phyloP scores from a whole-genome alignment of 2,797 vertebrate species.

The Perodicticus potto region DNA sequence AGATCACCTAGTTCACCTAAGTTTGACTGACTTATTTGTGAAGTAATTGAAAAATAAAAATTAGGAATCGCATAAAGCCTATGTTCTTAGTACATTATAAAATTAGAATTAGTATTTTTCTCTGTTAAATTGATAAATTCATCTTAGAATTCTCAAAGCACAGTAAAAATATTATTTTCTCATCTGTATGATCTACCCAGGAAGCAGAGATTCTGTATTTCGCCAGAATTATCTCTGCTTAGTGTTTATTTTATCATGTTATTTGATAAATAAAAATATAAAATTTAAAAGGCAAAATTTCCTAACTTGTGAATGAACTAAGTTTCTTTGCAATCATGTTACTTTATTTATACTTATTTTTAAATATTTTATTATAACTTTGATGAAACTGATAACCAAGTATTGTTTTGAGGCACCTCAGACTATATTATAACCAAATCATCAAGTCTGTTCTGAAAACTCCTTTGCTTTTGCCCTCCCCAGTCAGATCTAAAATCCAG shows the following conservation, averaged over 20 bases:
- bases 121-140: neutral
- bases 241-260: neutral
- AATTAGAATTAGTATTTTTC: neutral
- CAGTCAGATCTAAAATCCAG: neutral
- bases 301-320: neutral
- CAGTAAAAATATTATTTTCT: neutral
- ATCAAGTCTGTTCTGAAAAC: neutral
- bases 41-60: neutral
- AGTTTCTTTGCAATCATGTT: neutral
- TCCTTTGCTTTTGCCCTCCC: neutral
- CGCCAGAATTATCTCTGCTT: neutral
- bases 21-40: neutral
- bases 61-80: neutral
- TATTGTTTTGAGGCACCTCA: no score
- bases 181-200: neutral
- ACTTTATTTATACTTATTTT: neutral
- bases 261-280: neutral
- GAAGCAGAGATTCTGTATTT: neutral
- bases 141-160: neutral
- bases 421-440: neutral
- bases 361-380: neutral
- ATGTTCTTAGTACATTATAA: neutral
- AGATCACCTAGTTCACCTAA: neutral
- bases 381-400: neutral
- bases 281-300: neutral